These are phyloP conservation scores for Lamellibrachia columna DNA, from an alignment of 2,888 invertebrate species.

Conservation along the genomic window DNA sequence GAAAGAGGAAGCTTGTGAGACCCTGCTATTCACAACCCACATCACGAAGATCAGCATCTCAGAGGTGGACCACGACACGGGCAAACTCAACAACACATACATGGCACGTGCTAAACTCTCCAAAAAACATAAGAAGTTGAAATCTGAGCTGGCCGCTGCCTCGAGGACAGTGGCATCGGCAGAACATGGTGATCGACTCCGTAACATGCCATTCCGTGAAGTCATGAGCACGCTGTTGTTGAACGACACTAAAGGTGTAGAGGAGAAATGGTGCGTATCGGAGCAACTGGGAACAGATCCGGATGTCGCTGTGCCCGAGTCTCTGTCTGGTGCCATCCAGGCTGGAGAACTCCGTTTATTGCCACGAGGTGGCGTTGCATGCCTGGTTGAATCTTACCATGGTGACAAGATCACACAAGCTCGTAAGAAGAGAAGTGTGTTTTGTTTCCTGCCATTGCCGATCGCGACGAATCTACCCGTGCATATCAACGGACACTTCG, in stretches of 20 bases:
- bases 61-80: constrained; percentile 34
- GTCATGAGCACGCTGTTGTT: constrained; percentile 27
- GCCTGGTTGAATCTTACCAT: constrained; percentile 31
- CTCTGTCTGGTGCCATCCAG: constrained; percentile 39
- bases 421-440: constrained; percentile 32
- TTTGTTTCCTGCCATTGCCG: constrained; percentile 44
- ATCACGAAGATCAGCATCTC: constrained; percentile 45
- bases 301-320: constrained; percentile 32
- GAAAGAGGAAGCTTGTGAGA: constrained; percentile 44
- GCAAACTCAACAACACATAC: constrained; percentile 33
- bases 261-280: constrained; percentile 46
- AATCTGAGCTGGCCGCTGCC: constrained; percentile 16
- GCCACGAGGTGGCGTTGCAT: constrained; percentile 40
- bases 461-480: constrained; percentile 47
- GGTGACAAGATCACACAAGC: constrained; percentile 22
- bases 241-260: constrained; percentile 30
- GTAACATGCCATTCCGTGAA: neutral
- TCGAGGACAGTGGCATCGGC: neutral
- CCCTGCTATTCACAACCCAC: constrained; percentile 54
- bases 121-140: constrained; percentile 27
- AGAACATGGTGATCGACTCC: neutral
- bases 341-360: constrained; percentile 41
- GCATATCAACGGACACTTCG: constrained; percentile 59
- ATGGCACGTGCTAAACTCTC: constrained; percentile 32
- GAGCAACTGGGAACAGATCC: constrained; percentile 46